A percentile compares a stretch with the other conserved stretches of the same genome.
phyloP scores from a whole-genome alignment of 2,797 vertebrate genomes.

The Rhodeus uyekii region DNA sequence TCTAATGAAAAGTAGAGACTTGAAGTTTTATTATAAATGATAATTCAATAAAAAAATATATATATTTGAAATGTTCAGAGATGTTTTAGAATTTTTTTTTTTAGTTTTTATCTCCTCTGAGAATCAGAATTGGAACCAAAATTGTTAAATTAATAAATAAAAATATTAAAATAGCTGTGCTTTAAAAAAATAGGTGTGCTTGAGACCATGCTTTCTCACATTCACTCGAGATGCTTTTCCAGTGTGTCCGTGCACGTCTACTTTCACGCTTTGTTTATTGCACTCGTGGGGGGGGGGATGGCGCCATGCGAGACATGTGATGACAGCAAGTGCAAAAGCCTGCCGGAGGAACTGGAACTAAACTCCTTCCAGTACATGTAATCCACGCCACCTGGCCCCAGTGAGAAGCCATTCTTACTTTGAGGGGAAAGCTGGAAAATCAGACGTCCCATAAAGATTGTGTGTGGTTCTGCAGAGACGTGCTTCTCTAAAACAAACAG shows the following conservation, averaged over 20 bases:
- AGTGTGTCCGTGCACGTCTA: conserved; percentile 2
- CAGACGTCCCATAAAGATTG: conserved; percentile 25
- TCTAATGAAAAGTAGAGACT: no score
- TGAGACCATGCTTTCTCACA: neutral
- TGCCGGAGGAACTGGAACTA: conserved; percentile 30
- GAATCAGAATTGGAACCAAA: no score
- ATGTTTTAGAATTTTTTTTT: no score
- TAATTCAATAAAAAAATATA: no score
- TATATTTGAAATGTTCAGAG: no score
- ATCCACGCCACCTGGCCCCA: conserved; percentile 57
- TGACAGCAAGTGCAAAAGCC: conserved; percentile 46
- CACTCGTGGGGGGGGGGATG: neutral
- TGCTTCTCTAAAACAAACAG: conserved; percentile 37
- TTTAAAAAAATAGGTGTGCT: neutral
- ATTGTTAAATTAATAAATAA: no score
- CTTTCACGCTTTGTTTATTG: conserved; percentile 1
- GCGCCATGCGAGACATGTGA: conserved; percentile 16
- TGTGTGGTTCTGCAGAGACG: conserved; percentile 35
- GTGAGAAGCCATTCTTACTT: conserved; percentile 34
- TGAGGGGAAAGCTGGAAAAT: conserved; percentile 25
- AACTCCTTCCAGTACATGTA: conserved; percentile 52
- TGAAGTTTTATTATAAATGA: no score
- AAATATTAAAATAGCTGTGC: no score
- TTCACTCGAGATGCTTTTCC: conserved; percentile 1
- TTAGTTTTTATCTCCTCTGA: no score